Percentiles rank a stretch among this genome's conserved stretches.
phyloP scores from a whole-genome alignment of 1,140 invertebrate species.

The Euwallacea fornicatus region DNA sequence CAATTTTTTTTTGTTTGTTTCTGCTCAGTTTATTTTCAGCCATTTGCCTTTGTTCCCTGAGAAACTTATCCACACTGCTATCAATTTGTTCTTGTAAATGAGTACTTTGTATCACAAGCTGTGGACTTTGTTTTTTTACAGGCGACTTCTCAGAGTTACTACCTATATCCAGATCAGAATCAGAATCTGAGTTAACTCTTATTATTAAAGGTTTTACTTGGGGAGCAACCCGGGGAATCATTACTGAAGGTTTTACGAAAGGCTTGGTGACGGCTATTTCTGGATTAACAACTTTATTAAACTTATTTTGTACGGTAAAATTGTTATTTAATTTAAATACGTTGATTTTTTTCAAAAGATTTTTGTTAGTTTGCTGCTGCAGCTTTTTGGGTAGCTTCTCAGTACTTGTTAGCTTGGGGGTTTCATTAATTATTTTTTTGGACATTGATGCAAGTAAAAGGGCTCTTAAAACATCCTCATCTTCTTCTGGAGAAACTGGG shows the following conservation, averaged over 20 bases:
- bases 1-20: too few relatives aligned
- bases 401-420: not conserved
- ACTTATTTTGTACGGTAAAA: slow-evolving; percentile 21
- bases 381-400: not conserved
- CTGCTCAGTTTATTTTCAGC: slow-evolving; percentile 40
- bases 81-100: slow-evolving; percentile 34
- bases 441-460: slow-evolving; percentile 51
- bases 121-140: slow-evolving; percentile 8
- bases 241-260: too few relatives aligned
- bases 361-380: slow-evolving; percentile 6
- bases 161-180: slow-evolving; percentile 35
- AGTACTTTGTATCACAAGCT: slow-evolving; percentile 17
- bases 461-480: slow-evolving; percentile 51
- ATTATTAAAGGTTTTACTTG: slow-evolving; percentile 51
- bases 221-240: slow-evolving; percentile 14
- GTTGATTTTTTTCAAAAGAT: slow-evolving; percentile 9
- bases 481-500: slow-evolving; percentile 45
- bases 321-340: slow-evolving; percentile 29
- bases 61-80: slow-evolving; percentile 46
- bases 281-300: too few relatives aligned
- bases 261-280: too few relatives aligned
- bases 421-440: slow-evolving; percentile 46
- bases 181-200: slow-evolving; percentile 48
- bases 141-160: slow-evolving; percentile 15
- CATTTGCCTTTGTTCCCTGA: slow-evolving; percentile 50